These are phyloP conservation scores for Lacerta bilineata DNA, from an alignment of 2,797 vertebrate genomes.

Conservation along the genomic window DNA sequence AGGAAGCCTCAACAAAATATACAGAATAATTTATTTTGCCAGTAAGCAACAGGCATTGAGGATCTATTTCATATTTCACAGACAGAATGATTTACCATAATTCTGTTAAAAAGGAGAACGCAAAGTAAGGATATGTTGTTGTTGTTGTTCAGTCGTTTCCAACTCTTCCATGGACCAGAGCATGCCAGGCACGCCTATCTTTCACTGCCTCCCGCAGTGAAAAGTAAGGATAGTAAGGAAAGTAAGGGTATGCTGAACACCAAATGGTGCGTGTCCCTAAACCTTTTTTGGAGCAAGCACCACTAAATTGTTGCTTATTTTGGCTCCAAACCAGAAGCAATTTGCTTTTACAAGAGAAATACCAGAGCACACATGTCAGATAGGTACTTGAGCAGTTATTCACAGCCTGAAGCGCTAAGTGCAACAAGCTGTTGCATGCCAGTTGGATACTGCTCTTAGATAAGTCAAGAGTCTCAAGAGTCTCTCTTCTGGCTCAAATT, in stretches of 20 bases:
- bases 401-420: background rate
- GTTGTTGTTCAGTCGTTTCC: no score
- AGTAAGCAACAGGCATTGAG: fast-evolving
- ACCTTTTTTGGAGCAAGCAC: background rate
- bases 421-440: slow-evolving; percentile 53
- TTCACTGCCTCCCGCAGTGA: no score
- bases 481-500: slow-evolving; percentile 52
- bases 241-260: background rate
- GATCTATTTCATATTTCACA: slow-evolving; percentile 2
- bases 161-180: no score
- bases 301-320: background rate
- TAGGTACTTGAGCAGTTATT: slow-evolving; percentile 6
- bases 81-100: slow-evolving; percentile 6
- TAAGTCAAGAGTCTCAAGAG: slow-evolving; percentile 45
- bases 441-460: slow-evolving; percentile 48
- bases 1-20: no score
- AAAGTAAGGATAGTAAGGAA: background rate
- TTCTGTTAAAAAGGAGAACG: background rate
- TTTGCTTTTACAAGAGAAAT: background rate
- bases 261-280: background rate
- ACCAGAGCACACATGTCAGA: background rate
- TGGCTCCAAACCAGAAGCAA: background rate
- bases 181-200: no score
- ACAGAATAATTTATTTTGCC: background rate
- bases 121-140: background rate